Base-by-base conservation (phyloP, 2,888 invertebrate species). In the Druceiella hillmani region DNA sequence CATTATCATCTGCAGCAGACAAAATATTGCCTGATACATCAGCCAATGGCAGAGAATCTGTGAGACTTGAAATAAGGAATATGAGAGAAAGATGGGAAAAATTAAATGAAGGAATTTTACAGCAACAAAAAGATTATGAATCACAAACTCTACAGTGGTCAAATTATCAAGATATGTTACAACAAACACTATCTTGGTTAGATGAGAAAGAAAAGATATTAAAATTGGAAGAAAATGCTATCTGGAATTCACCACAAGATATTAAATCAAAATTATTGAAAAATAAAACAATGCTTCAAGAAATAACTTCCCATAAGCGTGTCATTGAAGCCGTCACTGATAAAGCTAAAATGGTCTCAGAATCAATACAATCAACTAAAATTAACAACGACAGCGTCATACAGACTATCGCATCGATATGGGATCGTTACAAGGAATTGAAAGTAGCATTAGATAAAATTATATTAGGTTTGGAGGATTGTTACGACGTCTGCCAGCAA, bases 1-100 rank as follows among this genome's bases (percentile, higher is more conserved):
- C 81, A 24, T 63, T 92, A 11, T 82, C 84, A 9, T 74, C 81
- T 3, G 76, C 85, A 1, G 91, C 91, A 2, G 95, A 97, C 55
- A 83, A 86, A 58, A 78, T 95, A n/a, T 76, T 92, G 43, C 89
- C 93, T 0, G 91, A 92, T 60, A 97, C 94, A 2, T 88, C 93
- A 6, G 85, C 94, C 1, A 82, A 83, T 50, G 95, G 95, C 1
- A 78, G 95, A 44, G 95, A 97, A 60, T 79, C 76, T 35, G 83
- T 95, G 38, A 78, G 95, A n/a, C 80, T 84, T 47, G 88, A 93
- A 58, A 67, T 94, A 39, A 76, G 90, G 52, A 73, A 78, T 15
- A 76, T 89, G 10, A 78, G 90, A 51, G 87, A 90, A 55, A 75
- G 87, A 55, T 94, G 92, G 90, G 94, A 95, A 53, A 79, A 77